Evolutionary conservation across 2,113 vertebrate genomes (phyloP).

Genomic region (Rutilus rutilus): DNA sequence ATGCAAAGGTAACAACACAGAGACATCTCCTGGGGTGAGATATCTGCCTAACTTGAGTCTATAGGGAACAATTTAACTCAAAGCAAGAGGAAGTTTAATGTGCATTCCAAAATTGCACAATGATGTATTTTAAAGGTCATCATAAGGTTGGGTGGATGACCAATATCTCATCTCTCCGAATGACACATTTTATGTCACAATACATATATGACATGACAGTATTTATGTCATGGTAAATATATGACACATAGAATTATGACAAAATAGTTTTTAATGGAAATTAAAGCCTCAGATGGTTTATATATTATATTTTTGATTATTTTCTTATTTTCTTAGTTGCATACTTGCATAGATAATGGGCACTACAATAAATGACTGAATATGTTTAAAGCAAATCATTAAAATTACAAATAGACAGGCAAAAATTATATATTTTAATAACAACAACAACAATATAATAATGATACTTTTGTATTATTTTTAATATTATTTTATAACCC

Average conservation of each 20-base stretch:
- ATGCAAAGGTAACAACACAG: constrained; percentile 1
- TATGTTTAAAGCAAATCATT: neutral
- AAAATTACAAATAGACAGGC: neutral
- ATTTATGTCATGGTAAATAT: too few relatives aligned
- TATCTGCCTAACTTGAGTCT: constrained; percentile 36
- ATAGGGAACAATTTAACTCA: neutral
- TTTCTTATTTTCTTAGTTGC: neutral
- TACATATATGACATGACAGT: neutral
- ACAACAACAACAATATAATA: neutral
- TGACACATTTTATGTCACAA: neutral
- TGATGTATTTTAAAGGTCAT: neutral
- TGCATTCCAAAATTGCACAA: constrained; percentile 26
- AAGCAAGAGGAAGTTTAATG: constrained; percentile 32
- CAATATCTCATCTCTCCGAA: neutral
- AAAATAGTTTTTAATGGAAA: neutral
- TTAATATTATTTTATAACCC: neutral
- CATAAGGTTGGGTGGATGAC: neutral
- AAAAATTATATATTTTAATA: neutral
- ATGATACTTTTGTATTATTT: neutral
- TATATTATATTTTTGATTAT: neutral
- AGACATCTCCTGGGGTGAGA: neutral
- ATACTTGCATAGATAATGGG: neutral
- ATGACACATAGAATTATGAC: neutral
- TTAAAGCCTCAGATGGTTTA: too few relatives aligned
- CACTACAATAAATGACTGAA: neutral